Conservation (phyloP, 2,797 vertebrate species). For the Pseudochromis fuscus region DNA sequence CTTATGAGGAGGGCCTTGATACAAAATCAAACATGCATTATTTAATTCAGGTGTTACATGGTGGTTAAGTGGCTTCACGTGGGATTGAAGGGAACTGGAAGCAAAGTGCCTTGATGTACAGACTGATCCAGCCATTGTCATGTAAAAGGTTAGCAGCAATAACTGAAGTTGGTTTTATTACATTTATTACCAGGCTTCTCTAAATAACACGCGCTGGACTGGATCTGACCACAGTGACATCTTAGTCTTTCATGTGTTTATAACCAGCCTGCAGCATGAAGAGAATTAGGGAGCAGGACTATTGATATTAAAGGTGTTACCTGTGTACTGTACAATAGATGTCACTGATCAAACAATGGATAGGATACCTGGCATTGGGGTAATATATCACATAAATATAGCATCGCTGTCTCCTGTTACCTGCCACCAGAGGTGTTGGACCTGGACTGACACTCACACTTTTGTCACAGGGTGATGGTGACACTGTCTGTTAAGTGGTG, state of each 20-base stretch:
- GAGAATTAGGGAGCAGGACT: neutral
- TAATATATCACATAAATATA: constrained; percentile 37
- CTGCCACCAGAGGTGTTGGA: constrained; percentile 3
- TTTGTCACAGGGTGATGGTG: constrained; percentile 22
- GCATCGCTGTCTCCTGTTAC: constrained; percentile 15
- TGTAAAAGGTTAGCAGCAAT: constrained; percentile 29
- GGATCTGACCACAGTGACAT: constrained; percentile 6
- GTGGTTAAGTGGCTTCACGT: constrained; percentile 26
- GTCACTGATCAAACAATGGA: constrained; percentile 26
- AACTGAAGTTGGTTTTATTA: constrained; percentile 17
- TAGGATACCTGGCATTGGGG: constrained; percentile 4
- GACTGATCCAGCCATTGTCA: constrained; percentile 39
- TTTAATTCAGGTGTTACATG: constrained; percentile 39
- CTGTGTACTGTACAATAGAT: neutral
- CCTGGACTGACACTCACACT: constrained; percentile 4
- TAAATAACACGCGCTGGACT: constrained; percentile 13
- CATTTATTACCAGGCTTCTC: neutral
- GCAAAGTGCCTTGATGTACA: constrained; percentile 20
- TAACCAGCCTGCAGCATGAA: neutral
- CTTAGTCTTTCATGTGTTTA: neutral
- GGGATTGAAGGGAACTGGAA: constrained; percentile 26
- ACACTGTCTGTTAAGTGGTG: constrained; percentile 6
- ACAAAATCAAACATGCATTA: constrained; percentile 16
- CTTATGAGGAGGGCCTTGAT: constrained; percentile 1
- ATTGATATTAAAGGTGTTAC: constrained; percentile 8